Evolutionary conservation across 2,888 invertebrate species (phyloP).

Genomic region (Tiliacea citrago): DNA sequence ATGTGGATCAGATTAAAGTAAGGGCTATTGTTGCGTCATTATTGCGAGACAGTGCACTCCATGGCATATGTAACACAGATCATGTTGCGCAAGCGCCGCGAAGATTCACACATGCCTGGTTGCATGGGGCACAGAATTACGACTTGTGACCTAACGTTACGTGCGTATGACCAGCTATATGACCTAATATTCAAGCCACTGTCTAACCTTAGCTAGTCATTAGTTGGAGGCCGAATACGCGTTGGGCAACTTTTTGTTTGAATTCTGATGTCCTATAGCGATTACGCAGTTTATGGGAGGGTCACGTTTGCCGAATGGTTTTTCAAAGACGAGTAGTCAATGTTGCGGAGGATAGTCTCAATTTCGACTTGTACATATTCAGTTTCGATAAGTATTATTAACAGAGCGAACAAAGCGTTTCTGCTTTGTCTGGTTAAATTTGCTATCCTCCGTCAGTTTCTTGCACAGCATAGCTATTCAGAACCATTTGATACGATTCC

Average conservation of each 20-base stretch:
- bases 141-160: slow-evolving; percentile 48
- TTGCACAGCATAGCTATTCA: too few species aligned
- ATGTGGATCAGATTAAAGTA: slow-evolving; percentile 44
- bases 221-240: slow-evolving; percentile 43
- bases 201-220: slow-evolving; percentile 45
- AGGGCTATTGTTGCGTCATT: slow-evolving; percentile 57
- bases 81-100: slow-evolving; percentile 36
- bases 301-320: background rate
- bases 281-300: background rate
- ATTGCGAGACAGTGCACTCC: slow-evolving; percentile 40
- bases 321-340: background rate
- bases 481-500: too few species aligned
- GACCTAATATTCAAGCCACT: slow-evolving; percentile 58
- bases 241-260: slow-evolving; percentile 25
- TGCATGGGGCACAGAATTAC: slow-evolving; percentile 23
- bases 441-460: too few species aligned
- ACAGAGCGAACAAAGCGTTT: too few species aligned
- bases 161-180: slow-evolving; percentile 47
- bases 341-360: background rate
- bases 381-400: background rate
- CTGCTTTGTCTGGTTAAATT: too few species aligned
- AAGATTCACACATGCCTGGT: slow-evolving; percentile 46
- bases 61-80: slow-evolving; percentile 39
- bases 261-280: slow-evolving; percentile 38
- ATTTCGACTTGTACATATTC: background rate